A percentile compares a stretch with the other conserved stretches of the same genome.
Evolutionary conservation across 2,797 vertebrate species (phyloP).

Genomic region (Rhinichthys osculus): DNA sequence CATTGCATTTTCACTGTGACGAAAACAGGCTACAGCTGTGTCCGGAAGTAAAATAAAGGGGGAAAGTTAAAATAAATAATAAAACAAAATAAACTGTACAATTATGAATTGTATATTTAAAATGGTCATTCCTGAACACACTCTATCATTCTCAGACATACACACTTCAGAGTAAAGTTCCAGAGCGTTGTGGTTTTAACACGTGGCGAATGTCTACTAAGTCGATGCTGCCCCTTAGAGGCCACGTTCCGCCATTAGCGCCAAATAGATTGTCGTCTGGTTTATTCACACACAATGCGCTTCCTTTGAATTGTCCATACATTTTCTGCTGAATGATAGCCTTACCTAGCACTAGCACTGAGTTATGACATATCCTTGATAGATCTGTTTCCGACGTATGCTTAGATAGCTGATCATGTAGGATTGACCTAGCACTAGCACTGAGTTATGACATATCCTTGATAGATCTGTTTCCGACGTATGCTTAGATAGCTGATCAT

Average conservation of each 20-base stretch:
- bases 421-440: too few relatives aligned
- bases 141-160: background rate
- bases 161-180: background rate
- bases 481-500: background rate
- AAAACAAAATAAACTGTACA: background rate
- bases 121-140: background rate
- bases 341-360: background rate
- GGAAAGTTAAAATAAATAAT: background rate
- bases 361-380: too few relatives aligned
- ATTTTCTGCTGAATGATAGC: background rate
- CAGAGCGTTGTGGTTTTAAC: background rate
- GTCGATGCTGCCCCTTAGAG: conserved; percentile 48
- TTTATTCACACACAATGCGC: background rate
- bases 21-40: background rate
- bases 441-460: too few relatives aligned
- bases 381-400: too few relatives aligned
- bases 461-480: too few relatives aligned
- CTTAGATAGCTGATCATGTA: background rate
- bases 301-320: background rate
- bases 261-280: background rate
- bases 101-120: background rate
- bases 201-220: conserved; percentile 2
- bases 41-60: background rate
- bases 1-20: background rate
- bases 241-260: background rate